Evolutionary conservation across 2,888 invertebrate species (phyloP).

Genomic region (Drosophila paranaensis): DNA sequence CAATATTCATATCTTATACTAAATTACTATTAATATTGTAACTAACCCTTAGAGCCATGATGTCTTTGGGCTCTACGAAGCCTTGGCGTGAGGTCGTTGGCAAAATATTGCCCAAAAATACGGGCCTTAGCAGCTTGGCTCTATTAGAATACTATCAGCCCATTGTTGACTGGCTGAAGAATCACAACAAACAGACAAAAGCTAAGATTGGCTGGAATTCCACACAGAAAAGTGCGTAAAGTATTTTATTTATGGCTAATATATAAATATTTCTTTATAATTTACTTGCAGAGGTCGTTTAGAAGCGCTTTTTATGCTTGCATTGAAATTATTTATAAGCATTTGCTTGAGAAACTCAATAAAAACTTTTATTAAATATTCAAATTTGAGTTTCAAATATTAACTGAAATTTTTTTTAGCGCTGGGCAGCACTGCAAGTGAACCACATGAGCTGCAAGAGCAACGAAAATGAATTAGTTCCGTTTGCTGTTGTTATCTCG

Average conservation of each 20-base stretch:
- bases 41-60: slow-evolving; percentile 83
- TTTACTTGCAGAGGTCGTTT: slow-evolving; percentile 66
- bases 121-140: slow-evolving; percentile 90
- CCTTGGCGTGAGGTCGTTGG: slow-evolving; percentile 92
- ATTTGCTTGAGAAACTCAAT: slow-evolving; percentile 17
- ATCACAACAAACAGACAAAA: slow-evolving; percentile 68
- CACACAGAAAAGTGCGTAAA: slow-evolving; percentile 72
- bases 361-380: slow-evolving; percentile 1
- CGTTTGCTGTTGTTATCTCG: slow-evolving; percentile 1
- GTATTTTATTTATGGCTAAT: background rate
- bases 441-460: background rate
- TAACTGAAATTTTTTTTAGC: slow-evolving; percentile 1
- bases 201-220: slow-evolving; percentile 81
- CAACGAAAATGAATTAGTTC: slow-evolving; percentile 30
- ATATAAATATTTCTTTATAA: background rate
- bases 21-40: background rate
- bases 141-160: slow-evolving; percentile 93
- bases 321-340: background rate
- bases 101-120: slow-evolving; percentile 89
- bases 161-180: slow-evolving; percentile 74
- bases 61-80: slow-evolving; percentile 88
- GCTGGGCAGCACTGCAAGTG: slow-evolving; percentile 32
- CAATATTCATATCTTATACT: too few relatives aligned
- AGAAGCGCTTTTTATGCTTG: background rate
- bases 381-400: slow-evolving; percentile 15